Base-by-base conservation (phyloP, 2,888 invertebrate species). In the Dorcus hopei region DNA sequence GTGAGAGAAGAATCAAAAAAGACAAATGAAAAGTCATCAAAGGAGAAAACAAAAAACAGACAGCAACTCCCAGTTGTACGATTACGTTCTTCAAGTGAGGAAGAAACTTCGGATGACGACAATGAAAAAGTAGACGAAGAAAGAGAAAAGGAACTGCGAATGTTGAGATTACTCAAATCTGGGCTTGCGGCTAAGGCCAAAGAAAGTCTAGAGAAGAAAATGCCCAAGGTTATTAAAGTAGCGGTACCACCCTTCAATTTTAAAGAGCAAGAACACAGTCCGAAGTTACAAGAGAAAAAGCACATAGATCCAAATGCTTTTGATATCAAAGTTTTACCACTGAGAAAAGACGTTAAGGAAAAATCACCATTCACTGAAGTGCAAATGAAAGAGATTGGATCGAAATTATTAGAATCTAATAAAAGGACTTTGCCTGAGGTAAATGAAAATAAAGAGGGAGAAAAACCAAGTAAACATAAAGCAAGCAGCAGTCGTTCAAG, bases 151-250 rank as follows among this genome's bases (percentile, higher is more conserved):
- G 90, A 91, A 70, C 74, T 90, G 63, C 83, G 84, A 68, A 85
- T 87, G 70, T 76, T 91, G 62, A 87, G 89, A 70, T 79, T 85
- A 61, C 74, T 87, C 7, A 86, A 87, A 67, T 82, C 85, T 66
- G 85, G 86, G 63, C 76, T 85, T 73, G 83, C 89, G 56, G 82
- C 88, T 61, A 89, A 91, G 76, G 90, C 91, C 2, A 88, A 88
- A 69, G 89, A 88, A 71, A 80, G 81, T 2, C 76, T 87, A 56
- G 86, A 86, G 61, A 85, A 85, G 71, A 85, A 82, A 66, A 77
- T 80, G 58, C 80, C 80, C 9, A 72, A 68, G 57, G 38, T 39
- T 14, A 11, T 26, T 14, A 26, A 33, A 26, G 11, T 23, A 39
- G 51, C 41, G 9, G 8, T 51, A 38, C 14, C 49, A 3, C 16